Evolutionary conservation across 2,797 vertebrate species (phyloP), one percentile per base, ranked within the genome.

Genomic region (Gymnodraco acuticeps): DNA sequence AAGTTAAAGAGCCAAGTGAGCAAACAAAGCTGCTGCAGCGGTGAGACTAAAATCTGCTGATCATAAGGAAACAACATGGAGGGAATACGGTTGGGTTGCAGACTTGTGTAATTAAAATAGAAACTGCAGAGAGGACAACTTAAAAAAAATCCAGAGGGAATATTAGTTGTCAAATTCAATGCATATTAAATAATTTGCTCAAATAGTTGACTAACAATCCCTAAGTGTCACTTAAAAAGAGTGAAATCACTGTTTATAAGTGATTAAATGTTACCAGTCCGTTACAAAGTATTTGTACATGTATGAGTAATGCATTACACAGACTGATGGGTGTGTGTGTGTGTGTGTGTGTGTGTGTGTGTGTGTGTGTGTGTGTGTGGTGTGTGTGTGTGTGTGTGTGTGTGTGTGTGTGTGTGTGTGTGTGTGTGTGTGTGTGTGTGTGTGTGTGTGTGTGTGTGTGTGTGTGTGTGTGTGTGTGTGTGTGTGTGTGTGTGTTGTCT

Each of bases 401-500:
- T 52, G 9, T 8, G 33, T 33, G 33, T 8, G 10, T 15, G 13
- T 42, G 9, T 43, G n/a, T 46, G 14, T n/a, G 31, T 50, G 16
- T 52, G 9, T 55, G 38, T 27, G 23, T 23, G 23, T 23, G 23
- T 23, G 23, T 23, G 3, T 23, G 23, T 23, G 23, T 23, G 23
- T 23, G 23, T 23, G 23, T 23, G 23, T 23, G 23, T 23, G 23
- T 23, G 23, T 3, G 23, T 23, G 23, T 23, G 23, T 23, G 23
- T 3, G 23, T 23, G 23, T 27, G 23, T 0, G 23, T 3, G 23
- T 3, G 23, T 27, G 23, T 3, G 23, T 3, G 23, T 27, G 23
- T 27, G 23, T 27, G 23, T 27, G 23, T 27, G 23, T 27, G 23
- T 53, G 14, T 15, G 31, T 54, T 14, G 45, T 92, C 96, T 97